phyloP scores from a whole-genome alignment of 1,140 invertebrate genomes.

The Drosophila bipectinata region DNA sequence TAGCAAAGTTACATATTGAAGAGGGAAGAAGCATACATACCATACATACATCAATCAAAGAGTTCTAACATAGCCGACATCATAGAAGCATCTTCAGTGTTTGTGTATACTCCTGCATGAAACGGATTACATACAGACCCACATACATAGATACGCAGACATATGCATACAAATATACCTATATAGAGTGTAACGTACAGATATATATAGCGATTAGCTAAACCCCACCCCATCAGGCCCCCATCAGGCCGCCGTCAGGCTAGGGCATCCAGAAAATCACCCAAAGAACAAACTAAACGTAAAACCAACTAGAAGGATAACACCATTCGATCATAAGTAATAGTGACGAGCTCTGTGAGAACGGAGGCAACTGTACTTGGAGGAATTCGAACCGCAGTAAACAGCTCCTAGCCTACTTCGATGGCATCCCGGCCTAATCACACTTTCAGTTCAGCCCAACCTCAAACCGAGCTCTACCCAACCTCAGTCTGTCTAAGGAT shows the following conservation, averaged over 20 bases:
- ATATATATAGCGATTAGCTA: slow-evolving; percentile 36
- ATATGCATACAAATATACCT: slow-evolving; percentile 54
- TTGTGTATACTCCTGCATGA: slow-evolving; percentile 73
- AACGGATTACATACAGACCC: slow-evolving; percentile 53
- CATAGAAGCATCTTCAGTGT: slow-evolving; percentile 71
- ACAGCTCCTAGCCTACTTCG: neutral
- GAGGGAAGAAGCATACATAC: slow-evolving; percentile 63
- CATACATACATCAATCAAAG: slow-evolving; percentile 73
- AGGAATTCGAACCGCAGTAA: neutral
- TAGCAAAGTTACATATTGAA: slow-evolving; percentile 50
- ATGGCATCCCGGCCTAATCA: slow-evolving; percentile 24
- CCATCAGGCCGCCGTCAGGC: neutral
- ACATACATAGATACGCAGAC: slow-evolving; percentile 55
- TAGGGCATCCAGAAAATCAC: slow-evolving; percentile 3
- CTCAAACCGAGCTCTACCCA: slow-evolving; percentile 33
- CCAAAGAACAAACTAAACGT: slow-evolving; percentile 35
- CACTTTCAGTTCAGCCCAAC: slow-evolving; percentile 29
- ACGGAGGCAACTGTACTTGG: slow-evolving; percentile 25
- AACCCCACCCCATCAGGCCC: slow-evolving; percentile 15
- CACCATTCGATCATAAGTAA: slow-evolving; percentile 58
- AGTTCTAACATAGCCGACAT: slow-evolving; percentile 56
- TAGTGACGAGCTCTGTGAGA: slow-evolving; percentile 28
- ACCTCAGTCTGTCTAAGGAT: slow-evolving; percentile 66
- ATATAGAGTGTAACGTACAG: slow-evolving; percentile 43
- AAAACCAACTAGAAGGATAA: slow-evolving; percentile 44